A percentile compares a stretch with the other conserved stretches of the same genome.
These are phyloP conservation scores for Lagopus muta DNA, from an alignment of 2,113 vertebrate species.

Conservation along the genomic window DNA sequence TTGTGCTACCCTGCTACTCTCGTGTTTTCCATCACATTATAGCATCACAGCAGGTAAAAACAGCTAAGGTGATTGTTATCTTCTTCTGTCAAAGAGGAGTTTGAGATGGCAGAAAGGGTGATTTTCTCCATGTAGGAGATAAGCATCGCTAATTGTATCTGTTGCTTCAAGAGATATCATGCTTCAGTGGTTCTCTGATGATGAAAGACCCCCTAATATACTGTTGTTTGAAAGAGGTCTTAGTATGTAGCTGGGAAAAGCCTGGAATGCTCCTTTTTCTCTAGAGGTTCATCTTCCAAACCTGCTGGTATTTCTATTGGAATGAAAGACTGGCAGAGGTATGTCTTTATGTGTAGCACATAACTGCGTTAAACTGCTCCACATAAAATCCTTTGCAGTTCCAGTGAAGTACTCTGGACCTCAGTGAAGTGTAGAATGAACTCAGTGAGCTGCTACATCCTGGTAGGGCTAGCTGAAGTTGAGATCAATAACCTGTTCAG, in stretches of 20 bases:
- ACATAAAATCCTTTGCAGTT: background rate
- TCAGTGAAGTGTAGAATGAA: background rate
- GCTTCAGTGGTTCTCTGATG: background rate
- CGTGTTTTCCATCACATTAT: too few relatives aligned
- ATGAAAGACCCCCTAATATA: rapidly evolving
- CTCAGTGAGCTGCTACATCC: background rate
- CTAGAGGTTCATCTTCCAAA: background rate
- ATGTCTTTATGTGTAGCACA: background rate
- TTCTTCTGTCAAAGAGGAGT: background rate
- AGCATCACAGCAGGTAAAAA: background rate
- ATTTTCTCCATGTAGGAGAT: background rate
- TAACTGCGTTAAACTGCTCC: background rate
- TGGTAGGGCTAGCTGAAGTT: background rate
- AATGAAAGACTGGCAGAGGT: background rate
- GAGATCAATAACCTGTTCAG: background rate
- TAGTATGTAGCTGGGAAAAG: background rate
- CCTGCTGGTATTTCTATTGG: background rate
- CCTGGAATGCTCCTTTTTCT: background rate
- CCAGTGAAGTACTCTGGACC: background rate
- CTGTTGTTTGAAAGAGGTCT: background rate
- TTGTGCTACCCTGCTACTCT: too few relatives aligned
- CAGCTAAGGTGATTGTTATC: background rate
- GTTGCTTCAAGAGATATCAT: background rate
- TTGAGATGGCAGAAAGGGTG: background rate
- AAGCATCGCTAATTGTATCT: background rate